Percentiles rank a stretch among this genome's conserved stretches.
phyloP scores from a whole-genome alignment of 2,797 vertebrate genomes.

The Poeciliopsis infans region DNA sequence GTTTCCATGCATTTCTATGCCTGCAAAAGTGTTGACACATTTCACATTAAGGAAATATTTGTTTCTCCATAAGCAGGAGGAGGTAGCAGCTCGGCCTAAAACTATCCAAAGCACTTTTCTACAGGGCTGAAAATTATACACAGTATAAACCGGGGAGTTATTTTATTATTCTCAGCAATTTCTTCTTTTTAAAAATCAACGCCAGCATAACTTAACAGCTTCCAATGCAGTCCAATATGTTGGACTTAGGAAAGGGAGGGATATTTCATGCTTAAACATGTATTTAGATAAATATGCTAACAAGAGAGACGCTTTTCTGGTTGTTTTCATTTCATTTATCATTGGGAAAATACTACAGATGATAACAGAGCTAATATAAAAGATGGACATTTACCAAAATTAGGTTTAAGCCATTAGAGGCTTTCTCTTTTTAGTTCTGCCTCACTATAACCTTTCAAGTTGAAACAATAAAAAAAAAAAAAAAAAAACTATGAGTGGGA shows the following conservation, averaged over 20 bases:
- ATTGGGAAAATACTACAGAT: conserved; percentile 2
- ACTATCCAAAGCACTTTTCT: conserved; percentile 15
- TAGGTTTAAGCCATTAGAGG: conserved; percentile 10
- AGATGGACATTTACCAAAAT: conserved; percentile 23
- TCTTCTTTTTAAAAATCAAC: conserved; percentile 2
- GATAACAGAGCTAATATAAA: neutral
- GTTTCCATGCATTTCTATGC: conserved; percentile 62
- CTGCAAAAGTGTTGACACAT: conserved; percentile 35
- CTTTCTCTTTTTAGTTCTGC: neutral
- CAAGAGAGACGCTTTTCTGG: conserved; percentile 25
- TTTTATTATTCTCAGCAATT: neutral
- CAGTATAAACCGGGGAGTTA: conserved; percentile 6
- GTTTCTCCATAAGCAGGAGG: conserved; percentile 45
- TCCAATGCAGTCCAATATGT: conserved; percentile 51
- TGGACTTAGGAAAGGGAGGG: conserved; percentile 38
- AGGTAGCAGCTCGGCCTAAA: conserved; percentile 40
- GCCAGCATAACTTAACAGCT: conserved; percentile 13
- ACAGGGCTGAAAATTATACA: conserved; percentile 9
- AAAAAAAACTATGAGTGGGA: conserved; percentile 5
- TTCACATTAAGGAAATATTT: conserved; percentile 23
- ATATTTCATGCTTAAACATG: conserved; percentile 58
- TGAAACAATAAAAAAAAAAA: neutral
- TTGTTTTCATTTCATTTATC: conserved; percentile 21
- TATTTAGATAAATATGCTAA: conserved; percentile 40
- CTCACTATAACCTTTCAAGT: neutral